Base-by-base conservation (phyloP, 2,888 invertebrate genomes). In the Tachina lurida region DNA sequence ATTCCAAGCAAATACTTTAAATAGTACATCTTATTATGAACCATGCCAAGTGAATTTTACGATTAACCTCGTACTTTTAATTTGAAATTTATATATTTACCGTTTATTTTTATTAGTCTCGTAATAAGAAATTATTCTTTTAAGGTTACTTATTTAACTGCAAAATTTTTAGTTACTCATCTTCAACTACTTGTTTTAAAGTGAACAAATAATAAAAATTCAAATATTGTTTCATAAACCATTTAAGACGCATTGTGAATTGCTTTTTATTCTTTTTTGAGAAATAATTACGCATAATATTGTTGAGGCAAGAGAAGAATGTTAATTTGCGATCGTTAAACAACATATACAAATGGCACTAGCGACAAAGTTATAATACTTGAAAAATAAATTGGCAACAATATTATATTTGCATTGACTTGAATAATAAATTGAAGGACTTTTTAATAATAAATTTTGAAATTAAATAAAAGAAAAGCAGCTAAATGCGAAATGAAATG, bases 101-200 rank as follows among this genome's bases (percentile, higher is more conserved):
- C 9, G 0, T 62, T 41, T 22, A 43, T 56, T 70, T 41, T 67
- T 52, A 13, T 56, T 31, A 19, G 5, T 19, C 12, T 19, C 12
- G 7, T 56, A 22, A 13, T 17, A 54, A 67, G 3, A 39, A 39
- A 22, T 41, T 75, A 22, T 22, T 19, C 22, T 56, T 68, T 58
- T 77, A 77, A 77, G 70, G 62, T 70, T 54, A 65, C 49, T 47
- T 39, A 15, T 56, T 77, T 71, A 39, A 54, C 8, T 71, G 62
- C 52, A 70, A 60, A 62, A 56, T 15, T 67, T 22, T 58, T 58
- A 49, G 47, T 52, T 17, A 58, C 49, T 77, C 17, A 41, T 10
- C 62, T 62, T 49, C 68, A 60, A 47, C 52, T 74, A 49, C 10
- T 12, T 62, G 54, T 74, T 74, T 60, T 10, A 1, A 15, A 49